Conservation (phyloP, 2,113 vertebrate species). For the Corythoichthys intestinalis region DNA sequence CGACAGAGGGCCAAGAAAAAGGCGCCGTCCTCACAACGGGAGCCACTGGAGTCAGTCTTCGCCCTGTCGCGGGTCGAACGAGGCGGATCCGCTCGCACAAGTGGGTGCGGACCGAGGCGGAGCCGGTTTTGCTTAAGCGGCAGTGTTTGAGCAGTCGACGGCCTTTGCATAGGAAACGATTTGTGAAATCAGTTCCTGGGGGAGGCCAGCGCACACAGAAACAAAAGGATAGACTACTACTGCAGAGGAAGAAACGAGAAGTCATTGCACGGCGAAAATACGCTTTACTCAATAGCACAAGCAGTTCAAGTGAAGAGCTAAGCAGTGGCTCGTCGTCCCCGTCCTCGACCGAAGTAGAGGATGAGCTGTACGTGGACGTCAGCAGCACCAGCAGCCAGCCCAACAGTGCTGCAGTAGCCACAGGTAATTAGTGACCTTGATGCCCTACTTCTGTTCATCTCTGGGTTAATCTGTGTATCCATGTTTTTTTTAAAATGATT, state of each 20-base stretch:
- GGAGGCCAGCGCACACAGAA: conserved; percentile 88
- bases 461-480: conserved; percentile 2
- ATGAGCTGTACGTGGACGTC: conserved; percentile 90
- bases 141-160: conserved; percentile 83
- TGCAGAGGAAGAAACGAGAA: conserved; percentile 94
- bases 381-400: conserved; percentile 84
- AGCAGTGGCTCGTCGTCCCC: conserved; percentile 87
- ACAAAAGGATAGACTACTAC: conserved; percentile 89
- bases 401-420: conserved; percentile 80
- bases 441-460: neutral
- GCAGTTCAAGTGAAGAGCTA: conserved; percentile 92
- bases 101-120: conserved; percentile 87
- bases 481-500: neutral
- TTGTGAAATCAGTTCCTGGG: conserved; percentile 81
- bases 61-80: conserved; percentile 79
- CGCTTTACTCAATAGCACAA: conserved; percentile 89
- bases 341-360: conserved; percentile 90
- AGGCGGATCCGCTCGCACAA: conserved; percentile 83
- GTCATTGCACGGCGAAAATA: conserved; percentile 90
- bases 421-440: conserved; percentile 75
- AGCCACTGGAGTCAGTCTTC: conserved; percentile 54
- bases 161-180: conserved; percentile 85
- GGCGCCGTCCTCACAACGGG: conserved; percentile 49
- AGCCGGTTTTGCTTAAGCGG: conserved; percentile 87
- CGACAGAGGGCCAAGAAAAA: conserved; percentile 63